Conservation (phyloP, 2,113 vertebrate species). For the Oceanodroma tethys region DNA sequence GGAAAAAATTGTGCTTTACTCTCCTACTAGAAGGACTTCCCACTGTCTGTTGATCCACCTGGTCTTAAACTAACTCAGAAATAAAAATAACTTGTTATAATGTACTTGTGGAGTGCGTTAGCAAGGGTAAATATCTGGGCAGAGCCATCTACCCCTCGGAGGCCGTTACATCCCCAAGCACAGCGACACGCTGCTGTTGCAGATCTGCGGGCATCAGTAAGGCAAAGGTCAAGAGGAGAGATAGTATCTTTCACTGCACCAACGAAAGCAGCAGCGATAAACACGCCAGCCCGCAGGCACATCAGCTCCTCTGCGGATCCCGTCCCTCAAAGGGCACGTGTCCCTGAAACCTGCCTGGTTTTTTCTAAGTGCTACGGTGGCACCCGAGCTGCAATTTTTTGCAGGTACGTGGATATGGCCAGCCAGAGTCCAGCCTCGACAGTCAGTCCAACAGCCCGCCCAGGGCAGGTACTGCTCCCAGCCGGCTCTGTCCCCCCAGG, state of each 20-base stretch:
- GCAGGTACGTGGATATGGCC: rapidly evolving
- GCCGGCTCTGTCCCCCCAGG: background rate
- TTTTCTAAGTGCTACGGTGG: rapidly evolving
- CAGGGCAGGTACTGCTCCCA: rapidly evolving
- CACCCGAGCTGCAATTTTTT: background rate
- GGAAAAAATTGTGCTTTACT: background rate
- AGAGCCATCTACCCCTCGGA: rapidly evolving
- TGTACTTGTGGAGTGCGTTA: rapidly evolving
- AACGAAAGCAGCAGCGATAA: background rate
- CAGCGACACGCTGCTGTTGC: background rate
- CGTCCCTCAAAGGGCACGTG: rapidly evolving
- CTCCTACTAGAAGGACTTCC: background rate
- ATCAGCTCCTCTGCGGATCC: background rate
- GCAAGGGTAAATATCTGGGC: background rate
- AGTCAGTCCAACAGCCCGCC: background rate
- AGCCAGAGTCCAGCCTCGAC: background rate
- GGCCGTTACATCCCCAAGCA: background rate
- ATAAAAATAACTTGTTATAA: background rate
- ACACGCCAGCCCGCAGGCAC: background rate
- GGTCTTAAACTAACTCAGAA: background rate
- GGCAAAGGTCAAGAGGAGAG: background rate
- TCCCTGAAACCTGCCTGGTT: background rate
- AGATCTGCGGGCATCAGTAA: background rate
- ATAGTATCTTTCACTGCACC: background rate
- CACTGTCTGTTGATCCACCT: background rate